A percentile compares a stretch with the other conserved stretches of the same genome.
Conservation (phyloP, 2,888 invertebrate genomes). For the Tetragnatha montana region DNA sequence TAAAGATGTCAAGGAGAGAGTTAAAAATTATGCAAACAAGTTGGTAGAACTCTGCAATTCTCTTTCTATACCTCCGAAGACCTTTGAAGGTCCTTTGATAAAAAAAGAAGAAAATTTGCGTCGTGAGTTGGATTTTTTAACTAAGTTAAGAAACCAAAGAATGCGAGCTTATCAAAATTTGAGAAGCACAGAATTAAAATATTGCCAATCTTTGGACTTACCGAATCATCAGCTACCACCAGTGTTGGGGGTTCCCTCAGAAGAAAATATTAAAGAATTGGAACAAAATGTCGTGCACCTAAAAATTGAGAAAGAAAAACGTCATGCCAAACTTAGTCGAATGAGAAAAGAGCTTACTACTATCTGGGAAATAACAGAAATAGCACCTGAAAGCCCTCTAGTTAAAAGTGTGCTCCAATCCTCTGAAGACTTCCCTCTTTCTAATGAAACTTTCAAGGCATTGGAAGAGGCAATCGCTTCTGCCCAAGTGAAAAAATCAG, state of each 20-base stretch:
- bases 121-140: constrained; percentile 73
- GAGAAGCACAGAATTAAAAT: constrained; percentile 74
- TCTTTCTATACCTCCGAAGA: constrained; percentile 1
- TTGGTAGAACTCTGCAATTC: not conserved
- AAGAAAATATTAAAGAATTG: constrained; percentile 69
- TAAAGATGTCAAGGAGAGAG: not conserved
- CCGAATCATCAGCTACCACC: constrained; percentile 54
- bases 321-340: constrained; percentile 56
- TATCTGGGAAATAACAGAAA: constrained; percentile 75
- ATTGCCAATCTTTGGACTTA: constrained; percentile 74
- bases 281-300: constrained; percentile 61
- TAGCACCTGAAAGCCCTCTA: constrained; percentile 75
- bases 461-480: constrained; percentile 73
- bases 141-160: constrained; percentile 74
- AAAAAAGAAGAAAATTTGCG: constrained; percentile 47
- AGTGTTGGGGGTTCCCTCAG: constrained; percentile 70
- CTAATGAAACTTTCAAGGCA: constrained; percentile 75
- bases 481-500: constrained; percentile 37
- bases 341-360: constrained; percentile 73
- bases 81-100: constrained; percentile 27
- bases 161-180: constrained; percentile 74
- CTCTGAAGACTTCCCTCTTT: constrained; percentile 75
- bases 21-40: not conserved
- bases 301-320: constrained; percentile 49
- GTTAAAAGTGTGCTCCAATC: constrained; percentile 75